phyloP scores from a whole-genome alignment of 2,888 invertebrate species.

The Hypercompe scribonia region DNA sequence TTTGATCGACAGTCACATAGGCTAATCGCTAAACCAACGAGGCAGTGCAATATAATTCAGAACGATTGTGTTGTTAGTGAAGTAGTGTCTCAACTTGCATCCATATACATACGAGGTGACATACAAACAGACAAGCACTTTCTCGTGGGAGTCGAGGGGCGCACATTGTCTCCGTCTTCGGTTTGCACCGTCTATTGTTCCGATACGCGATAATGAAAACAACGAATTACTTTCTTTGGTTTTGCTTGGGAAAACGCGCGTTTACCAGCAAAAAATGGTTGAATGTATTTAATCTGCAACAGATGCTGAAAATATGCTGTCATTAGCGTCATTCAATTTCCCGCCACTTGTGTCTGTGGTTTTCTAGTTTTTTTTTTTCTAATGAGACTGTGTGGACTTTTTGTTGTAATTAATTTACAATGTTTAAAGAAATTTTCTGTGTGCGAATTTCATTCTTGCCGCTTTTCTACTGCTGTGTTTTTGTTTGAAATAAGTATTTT shows the following conservation, averaged over 20 bases:
- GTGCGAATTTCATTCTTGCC: background rate
- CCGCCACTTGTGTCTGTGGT: background rate
- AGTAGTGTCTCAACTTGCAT: slow-evolving; percentile 43
- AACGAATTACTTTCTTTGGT: slow-evolving; percentile 63
- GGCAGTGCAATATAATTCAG: no score
- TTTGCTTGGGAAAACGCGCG: slow-evolving; percentile 57
- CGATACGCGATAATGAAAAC: slow-evolving; percentile 56
- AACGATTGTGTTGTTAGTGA: slow-evolving; percentile 34
- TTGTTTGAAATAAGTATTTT: background rate
- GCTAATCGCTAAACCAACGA: no score
- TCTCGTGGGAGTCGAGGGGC: slow-evolving; percentile 66
- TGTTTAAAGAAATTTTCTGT: background rate
- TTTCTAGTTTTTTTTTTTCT: slow-evolving; percentile 9
- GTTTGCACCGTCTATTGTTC: slow-evolving; percentile 48
- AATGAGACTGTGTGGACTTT: background rate
- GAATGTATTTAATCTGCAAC: slow-evolving; percentile 21
- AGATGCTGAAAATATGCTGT: slow-evolving; percentile 10
- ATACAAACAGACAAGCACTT: slow-evolving; percentile 65
- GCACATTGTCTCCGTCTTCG: slow-evolving; percentile 49
- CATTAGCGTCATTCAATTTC: slow-evolving; percentile 1
- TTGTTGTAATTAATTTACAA: background rate
- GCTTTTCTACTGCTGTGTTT: background rate
- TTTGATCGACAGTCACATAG: no score
- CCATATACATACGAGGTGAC: slow-evolving; percentile 51
- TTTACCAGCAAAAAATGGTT: slow-evolving; percentile 41